Percentiles rank a stretch among this genome's conserved stretches.
Evolutionary conservation across 1,140 invertebrate species (phyloP).

Genomic region (Akabosia matsudoensis): DNA sequence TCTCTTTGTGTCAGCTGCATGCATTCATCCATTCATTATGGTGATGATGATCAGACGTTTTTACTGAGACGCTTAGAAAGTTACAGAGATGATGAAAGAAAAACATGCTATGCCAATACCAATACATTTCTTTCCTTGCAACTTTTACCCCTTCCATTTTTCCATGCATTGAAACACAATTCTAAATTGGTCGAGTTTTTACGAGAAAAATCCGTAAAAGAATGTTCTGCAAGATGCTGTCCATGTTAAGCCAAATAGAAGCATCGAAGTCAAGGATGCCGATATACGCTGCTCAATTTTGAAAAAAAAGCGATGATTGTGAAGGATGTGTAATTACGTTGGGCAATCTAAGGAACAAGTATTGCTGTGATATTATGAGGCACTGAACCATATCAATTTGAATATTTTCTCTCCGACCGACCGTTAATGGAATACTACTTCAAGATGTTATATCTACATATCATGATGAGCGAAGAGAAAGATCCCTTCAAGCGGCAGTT

Average conservation of each 20-base stretch:
- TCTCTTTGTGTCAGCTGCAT: constrained; percentile 7
- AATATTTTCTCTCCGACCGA: too few relatives aligned
- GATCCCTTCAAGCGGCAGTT: background rate
- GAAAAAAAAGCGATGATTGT: too few relatives aligned
- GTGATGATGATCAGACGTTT: background rate
- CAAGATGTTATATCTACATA: too few relatives aligned
- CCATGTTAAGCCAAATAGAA: background rate
- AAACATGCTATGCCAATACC: background rate
- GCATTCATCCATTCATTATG: background rate
- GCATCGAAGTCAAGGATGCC: too few relatives aligned
- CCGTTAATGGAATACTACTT: too few relatives aligned
- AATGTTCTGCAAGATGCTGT: too few relatives aligned
- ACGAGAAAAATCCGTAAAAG: background rate
- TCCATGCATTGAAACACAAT: background rate
- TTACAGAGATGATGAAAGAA: background rate
- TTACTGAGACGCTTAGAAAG: background rate
- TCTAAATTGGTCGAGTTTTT: background rate
- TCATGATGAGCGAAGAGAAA: too few relatives aligned
- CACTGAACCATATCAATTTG: too few relatives aligned
- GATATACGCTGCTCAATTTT: too few relatives aligned
- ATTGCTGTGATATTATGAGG: too few relatives aligned
- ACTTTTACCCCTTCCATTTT: background rate
- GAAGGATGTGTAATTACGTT: too few relatives aligned
- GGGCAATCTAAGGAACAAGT: too few relatives aligned
- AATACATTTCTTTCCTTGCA: background rate